phyloP scores from a whole-genome alignment of 1,140 invertebrate species.

The Odontomachus brunneus region DNA sequence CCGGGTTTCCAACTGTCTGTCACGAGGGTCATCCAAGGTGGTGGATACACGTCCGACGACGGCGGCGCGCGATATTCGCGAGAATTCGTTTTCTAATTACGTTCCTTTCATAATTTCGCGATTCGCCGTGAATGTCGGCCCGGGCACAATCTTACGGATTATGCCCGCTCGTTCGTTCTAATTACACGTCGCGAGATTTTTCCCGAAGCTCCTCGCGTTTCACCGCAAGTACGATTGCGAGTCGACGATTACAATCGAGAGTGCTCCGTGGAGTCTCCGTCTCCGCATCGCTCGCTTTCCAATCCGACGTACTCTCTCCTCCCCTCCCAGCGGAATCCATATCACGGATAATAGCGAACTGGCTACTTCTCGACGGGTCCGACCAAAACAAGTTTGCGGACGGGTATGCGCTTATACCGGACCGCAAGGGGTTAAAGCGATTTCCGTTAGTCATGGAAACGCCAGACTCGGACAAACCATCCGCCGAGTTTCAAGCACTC shows the following conservation, averaged over 20 bases:
- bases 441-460: constrained; percentile 58
- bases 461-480: constrained; percentile 43
- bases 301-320: too few relatives aligned
- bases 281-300: background rate
- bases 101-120: constrained; percentile 3
- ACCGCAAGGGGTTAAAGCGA: constrained; percentile 60
- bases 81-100: constrained; percentile 43
- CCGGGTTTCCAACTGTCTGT: constrained; percentile 44
- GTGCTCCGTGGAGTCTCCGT: background rate
- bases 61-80: background rate
- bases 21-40: constrained; percentile 65
- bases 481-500: constrained; percentile 48
- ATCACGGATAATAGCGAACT: constrained; percentile 34
- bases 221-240: background rate
- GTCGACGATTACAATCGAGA: too few relatives aligned
- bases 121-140: background rate
- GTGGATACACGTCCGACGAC: constrained; percentile 2
- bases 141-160: background rate
- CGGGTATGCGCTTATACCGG: constrained; percentile 50
- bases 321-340: constrained; percentile 10
- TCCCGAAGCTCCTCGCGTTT: background rate
- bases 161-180: background rate
- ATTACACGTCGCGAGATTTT: background rate
- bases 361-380: constrained; percentile 29
- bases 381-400: constrained; percentile 59